phyloP scores from a whole-genome alignment of 1,140 invertebrate species.

The Drosophila sulfurigaster region DNA sequence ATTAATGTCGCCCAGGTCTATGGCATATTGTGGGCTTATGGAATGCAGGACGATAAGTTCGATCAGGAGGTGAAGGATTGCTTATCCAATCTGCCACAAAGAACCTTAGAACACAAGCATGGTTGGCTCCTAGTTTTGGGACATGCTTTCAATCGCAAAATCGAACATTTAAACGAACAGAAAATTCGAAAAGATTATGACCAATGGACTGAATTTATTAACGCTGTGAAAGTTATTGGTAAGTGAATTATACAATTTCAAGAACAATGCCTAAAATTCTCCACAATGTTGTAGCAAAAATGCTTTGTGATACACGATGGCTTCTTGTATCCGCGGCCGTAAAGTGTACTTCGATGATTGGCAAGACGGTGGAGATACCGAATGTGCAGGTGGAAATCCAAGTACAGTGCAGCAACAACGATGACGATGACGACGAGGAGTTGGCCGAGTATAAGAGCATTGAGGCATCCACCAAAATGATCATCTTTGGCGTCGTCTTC shows the following conservation, averaged over 20 bases:
- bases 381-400: conserved; percentile 77
- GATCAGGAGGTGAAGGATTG: conserved; percentile 72
- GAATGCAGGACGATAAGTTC: conserved; percentile 68
- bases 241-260: neutral
- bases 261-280: neutral
- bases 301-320: conserved; percentile 76
- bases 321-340: conserved; percentile 80
- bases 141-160: conserved; percentile 76
- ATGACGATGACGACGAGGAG: conserved; percentile 67
- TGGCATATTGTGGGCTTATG: conserved; percentile 77
- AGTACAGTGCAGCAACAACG: conserved; percentile 42
- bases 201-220: conserved; percentile 71
- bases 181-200: conserved; percentile 53
- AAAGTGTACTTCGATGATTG: conserved; percentile 83
- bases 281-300: conserved; percentile 58
- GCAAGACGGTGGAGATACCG: conserved; percentile 77
- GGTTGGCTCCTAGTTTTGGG: conserved; percentile 79
- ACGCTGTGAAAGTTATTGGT: conserved; percentile 74
- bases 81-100: conserved; percentile 62
- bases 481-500: conserved; percentile 76
- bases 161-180: conserved; percentile 43
- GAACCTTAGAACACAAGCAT: conserved; percentile 79
- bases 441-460: conserved; percentile 69
- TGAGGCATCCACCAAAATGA: conserved; percentile 68
- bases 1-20: conserved; percentile 77